Evolutionary conservation across 1,140 invertebrate genomes (phyloP).

Genomic region (Megalonaias nervosa): DNA sequence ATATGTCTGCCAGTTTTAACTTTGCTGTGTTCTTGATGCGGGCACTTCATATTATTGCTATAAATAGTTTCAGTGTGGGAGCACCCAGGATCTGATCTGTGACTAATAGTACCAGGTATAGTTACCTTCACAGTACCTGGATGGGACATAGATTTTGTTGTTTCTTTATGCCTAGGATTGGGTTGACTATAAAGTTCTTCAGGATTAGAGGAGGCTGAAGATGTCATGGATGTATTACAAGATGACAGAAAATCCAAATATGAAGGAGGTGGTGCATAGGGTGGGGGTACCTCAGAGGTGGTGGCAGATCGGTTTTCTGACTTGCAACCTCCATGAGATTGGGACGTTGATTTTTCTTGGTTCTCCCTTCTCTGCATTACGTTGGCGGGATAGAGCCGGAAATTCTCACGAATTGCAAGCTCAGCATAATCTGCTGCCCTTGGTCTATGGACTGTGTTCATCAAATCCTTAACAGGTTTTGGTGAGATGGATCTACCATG

Average conservation of each 20-base stretch:
- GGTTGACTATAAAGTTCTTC: slow-evolving; percentile 31
- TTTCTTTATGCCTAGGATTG: slow-evolving; percentile 2
- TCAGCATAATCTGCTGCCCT: slow-evolving; percentile 29
- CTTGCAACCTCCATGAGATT: not conserved
- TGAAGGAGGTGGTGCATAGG: slow-evolving; percentile 43
- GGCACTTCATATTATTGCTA: no score
- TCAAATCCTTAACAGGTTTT: not conserved
- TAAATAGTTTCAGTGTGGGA: no score
- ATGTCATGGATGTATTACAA: slow-evolving; percentile 28
- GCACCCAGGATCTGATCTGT: no score
- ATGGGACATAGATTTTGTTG: not conserved
- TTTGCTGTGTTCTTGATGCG: no score
- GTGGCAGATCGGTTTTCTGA: not conserved
- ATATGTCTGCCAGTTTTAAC: no score
- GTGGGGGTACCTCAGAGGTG: slow-evolving; percentile 23
- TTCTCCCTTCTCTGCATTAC: slow-evolving; percentile 19
- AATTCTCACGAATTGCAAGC: slow-evolving; percentile 42
- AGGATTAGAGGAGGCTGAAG: slow-evolving; percentile 31
- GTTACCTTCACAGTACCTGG: not conserved
- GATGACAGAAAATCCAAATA: slow-evolving; percentile 44
- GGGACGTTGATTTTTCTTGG: not conserved
- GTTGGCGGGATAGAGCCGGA: slow-evolving; percentile 36
- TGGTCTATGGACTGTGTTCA: slow-evolving; percentile 5
- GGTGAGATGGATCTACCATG: slow-evolving; percentile 18
- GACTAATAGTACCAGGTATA: no score